Conservation (phyloP, 1,140 invertebrate genomes). For the Cydia splendana region DNA sequence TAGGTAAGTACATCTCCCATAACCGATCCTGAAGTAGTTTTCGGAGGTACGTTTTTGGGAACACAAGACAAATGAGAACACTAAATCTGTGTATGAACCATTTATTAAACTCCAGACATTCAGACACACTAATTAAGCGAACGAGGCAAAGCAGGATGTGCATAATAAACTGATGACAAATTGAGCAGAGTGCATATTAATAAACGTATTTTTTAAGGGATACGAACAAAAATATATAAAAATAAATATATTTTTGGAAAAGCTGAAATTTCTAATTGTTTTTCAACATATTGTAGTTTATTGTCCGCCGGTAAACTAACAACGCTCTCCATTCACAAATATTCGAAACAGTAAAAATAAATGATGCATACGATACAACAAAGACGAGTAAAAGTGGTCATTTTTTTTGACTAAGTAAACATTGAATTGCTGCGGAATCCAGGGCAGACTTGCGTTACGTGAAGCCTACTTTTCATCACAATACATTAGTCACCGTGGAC, state of each 20-base stretch:
- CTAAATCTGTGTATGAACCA: not conserved
- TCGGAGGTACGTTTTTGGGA: too few species aligned
- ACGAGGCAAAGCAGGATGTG: not conserved
- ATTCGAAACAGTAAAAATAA: not conserved
- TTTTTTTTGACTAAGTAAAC: not conserved
- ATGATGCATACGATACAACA: not conserved
- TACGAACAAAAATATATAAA: too few species aligned
- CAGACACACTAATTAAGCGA: not conserved
- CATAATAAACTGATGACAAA: not conserved
- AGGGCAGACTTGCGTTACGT: slow-evolving; percentile 20
- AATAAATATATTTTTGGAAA: too few species aligned
- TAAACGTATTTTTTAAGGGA: not conserved
- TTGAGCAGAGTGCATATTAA: not conserved
- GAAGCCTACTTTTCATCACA: slow-evolving; percentile 31
- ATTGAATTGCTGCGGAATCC: not conserved
- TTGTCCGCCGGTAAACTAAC: not conserved
- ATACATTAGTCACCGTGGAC: slow-evolving; percentile 23
- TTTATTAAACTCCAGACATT: not conserved
- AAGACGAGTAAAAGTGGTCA: not conserved
- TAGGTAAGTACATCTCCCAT: too few species aligned
- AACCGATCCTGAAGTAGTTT: too few species aligned
- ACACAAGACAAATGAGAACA: too few species aligned
- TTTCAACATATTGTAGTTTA: too few species aligned
- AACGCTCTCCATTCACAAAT: not conserved
- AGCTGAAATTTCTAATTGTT: too few species aligned